phyloP scores from a whole-genome alignment of 2,888 invertebrate species.

The Athrips mouffetella region DNA sequence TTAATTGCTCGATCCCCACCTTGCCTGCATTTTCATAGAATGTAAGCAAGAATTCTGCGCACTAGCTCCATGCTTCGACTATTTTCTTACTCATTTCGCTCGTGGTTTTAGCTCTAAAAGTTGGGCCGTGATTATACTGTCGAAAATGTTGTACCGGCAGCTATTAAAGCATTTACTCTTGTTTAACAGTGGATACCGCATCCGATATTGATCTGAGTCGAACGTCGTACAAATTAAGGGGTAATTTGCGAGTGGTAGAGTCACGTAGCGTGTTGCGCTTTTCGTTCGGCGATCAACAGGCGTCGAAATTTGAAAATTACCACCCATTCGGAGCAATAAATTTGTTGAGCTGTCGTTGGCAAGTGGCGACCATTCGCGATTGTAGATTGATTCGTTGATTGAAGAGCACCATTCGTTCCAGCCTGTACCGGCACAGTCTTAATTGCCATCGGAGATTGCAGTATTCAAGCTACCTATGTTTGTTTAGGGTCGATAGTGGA shows the following conservation, averaged over 20 bases:
- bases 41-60: constrained; percentile 11
- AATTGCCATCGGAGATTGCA: constrained; percentile 72
- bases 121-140: constrained; percentile 1
- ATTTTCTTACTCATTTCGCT: constrained; percentile 1
- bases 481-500: constrained; percentile 10
- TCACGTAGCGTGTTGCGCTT: constrained; percentile 29
- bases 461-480: constrained; percentile 50
- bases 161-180: constrained; percentile 3
- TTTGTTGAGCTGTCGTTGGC: constrained; percentile 72
- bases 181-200: background rate
- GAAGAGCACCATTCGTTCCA: constrained; percentile 75
- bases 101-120: constrained; percentile 1
- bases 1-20: constrained; percentile 35
- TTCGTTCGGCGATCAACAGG: constrained; percentile 61
- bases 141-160: background rate
- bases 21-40: constrained; percentile 26
- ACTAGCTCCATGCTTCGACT: constrained; percentile 1
- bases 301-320: constrained; percentile 72
- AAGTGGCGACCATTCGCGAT: constrained; percentile 73
- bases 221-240: constrained; percentile 35
- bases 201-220: constrained; percentile 14
- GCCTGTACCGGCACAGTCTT: constrained; percentile 64
- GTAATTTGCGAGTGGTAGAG: constrained; percentile 34
- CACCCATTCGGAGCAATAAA: constrained; percentile 68
- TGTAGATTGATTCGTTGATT: constrained; percentile 78